Percentiles rank a stretch among this genome's conserved stretches.
Conservation (phyloP, 2,797 vertebrate genomes). For the Etheostoma perlongum region DNA sequence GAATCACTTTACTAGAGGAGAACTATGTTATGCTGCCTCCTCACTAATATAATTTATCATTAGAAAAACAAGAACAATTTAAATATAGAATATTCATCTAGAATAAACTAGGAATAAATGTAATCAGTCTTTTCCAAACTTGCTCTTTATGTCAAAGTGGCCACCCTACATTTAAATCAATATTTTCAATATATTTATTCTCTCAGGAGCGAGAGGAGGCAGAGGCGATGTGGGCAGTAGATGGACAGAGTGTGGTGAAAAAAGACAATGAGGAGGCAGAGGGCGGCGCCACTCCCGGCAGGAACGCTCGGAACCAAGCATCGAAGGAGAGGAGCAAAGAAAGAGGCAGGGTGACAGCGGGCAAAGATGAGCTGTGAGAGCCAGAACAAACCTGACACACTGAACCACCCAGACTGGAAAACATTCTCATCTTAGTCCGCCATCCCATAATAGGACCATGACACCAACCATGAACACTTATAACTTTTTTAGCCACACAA, state of each 20-base stretch:
- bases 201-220: constrained; percentile 91
- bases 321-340: constrained; percentile 76
- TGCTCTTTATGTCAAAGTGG: neutral
- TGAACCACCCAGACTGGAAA: constrained; percentile 23
- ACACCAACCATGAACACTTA: constrained; percentile 26
- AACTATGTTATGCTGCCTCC: neutral
- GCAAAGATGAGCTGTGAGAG: constrained; percentile 84
- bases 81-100: constrained; percentile 3
- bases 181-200: neutral
- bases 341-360: constrained; percentile 74
- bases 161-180: neutral
- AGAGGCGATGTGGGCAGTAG: constrained; percentile 80
- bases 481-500: constrained; percentile 11
- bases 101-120: neutral
- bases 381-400: constrained; percentile 34
- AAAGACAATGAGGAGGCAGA: constrained; percentile 60
- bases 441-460: constrained; percentile 7
- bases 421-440: neutral
- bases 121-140: constrained; percentile 6
- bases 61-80: neutral
- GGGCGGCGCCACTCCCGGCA: constrained; percentile 40
- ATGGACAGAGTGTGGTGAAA: constrained; percentile 71
- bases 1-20: neutral
- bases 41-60: too few species aligned
- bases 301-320: constrained; percentile 81